These are phyloP conservation scores for Eciton burchellii DNA, from an alignment of 1,140 invertebrate species.

Conservation along the genomic window DNA sequence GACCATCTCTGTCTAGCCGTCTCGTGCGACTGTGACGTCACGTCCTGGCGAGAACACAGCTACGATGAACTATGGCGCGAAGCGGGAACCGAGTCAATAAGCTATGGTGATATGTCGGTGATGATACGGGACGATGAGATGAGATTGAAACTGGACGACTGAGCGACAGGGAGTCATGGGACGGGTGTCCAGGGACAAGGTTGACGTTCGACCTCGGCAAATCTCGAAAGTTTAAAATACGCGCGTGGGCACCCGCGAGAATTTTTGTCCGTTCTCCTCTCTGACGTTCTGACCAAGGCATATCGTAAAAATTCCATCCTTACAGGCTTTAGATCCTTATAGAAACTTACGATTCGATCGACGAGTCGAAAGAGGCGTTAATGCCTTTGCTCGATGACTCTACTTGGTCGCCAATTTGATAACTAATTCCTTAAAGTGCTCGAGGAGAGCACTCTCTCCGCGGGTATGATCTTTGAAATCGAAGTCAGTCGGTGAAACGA, in stretches of 20 bases:
- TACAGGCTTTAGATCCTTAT: too few relatives aligned
- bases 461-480: neutral
- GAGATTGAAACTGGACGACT: conserved; percentile 47
- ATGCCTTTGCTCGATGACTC: too few relatives aligned
- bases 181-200: conserved; percentile 20
- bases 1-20: conserved; percentile 41
- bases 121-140: conserved; percentile 64
- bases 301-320: too few relatives aligned
- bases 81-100: conserved; percentile 68
- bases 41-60: conserved; percentile 79
- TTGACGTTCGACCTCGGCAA: conserved; percentile 55
- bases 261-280: too few relatives aligned
- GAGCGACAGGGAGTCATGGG: conserved; percentile 15
- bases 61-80: conserved; percentile 68
- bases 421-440: too few relatives aligned
- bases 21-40: conserved; percentile 41
- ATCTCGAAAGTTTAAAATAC: conserved; percentile 7
- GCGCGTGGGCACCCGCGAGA: neutral
- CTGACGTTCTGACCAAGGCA: too few relatives aligned
- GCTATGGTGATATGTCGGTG: conserved; percentile 66
- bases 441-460: neutral
- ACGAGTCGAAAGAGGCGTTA: too few relatives aligned
- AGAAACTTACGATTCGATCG: too few relatives aligned
- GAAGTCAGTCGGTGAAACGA: conserved; percentile 23
- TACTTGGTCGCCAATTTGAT: neutral